Base-by-base conservation (phyloP, 1,140 invertebrate species). In the Phortica variegata region DNA sequence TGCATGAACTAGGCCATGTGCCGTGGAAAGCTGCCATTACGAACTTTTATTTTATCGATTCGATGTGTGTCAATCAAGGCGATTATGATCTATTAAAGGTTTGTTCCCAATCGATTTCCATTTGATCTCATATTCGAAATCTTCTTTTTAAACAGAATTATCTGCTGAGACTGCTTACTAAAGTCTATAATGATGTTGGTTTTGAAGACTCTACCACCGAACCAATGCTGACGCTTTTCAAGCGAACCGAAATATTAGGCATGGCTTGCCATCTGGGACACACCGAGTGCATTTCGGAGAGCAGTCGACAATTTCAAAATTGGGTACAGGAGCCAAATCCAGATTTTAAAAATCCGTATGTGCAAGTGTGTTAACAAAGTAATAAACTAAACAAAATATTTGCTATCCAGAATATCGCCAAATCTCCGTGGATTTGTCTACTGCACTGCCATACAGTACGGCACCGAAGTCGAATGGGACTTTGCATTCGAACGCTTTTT, bases 401-500 rank as follows among this genome's bases (percentile, higher is more conserved):
- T 2, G 32, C 3, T 17, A n/a, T 1, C 4, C 37, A 73, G 71
- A 26, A 92, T 95, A 49, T 85, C 89, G 4, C 85, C 88, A 3
- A 90, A 93, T 69, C 72, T 93, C 12, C 85, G 90, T 34, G 81
- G 80, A 13, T 82, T 88, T 0, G 87, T 94, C 4, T 94, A 93
- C 69, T 95, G 92, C 60, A 86, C 86, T 1, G 91, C 90, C 0
- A 86, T 97, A 4, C 79, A 85, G 44, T 81, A 85, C 10, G 93
- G 93, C 2, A 85, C 86, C 0, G 84, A 87, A 45, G 77, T 81
- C 3, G 91, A 93, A 63, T 96, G 91, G 92, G 80, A 91, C 20
- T 93, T 93, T 70, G 84, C 87, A 0, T 91, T 90, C 83, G 78
- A 87, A 31, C 79, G 86, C 13, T 95, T 90, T 61, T 58, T 82